Conservation (phyloP, 2,888 invertebrate species). For the Caenorhabditis doughertyi region DNA sequence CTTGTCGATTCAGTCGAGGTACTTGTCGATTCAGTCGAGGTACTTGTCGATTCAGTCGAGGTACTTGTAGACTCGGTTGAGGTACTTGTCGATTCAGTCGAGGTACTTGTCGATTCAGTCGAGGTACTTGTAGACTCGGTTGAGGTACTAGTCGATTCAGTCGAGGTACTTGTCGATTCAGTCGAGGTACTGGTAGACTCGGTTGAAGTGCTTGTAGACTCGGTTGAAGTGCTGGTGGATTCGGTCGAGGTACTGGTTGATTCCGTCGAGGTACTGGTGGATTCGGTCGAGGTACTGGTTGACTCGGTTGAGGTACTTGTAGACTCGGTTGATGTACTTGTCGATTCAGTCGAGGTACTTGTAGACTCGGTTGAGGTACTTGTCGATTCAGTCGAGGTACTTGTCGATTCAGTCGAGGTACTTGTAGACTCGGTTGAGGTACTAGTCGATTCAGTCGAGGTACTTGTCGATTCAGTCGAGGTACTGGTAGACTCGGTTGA, state of each 20-base stretch:
- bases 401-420: constrained; percentile 13
- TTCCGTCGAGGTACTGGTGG: background rate
- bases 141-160: constrained; percentile 20
- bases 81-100: constrained; percentile 22
- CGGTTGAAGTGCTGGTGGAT: constrained; percentile 7
- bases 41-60: constrained; percentile 28
- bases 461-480: constrained; percentile 9
- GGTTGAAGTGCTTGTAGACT: constrained; percentile 10
- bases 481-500: constrained; percentile 15
- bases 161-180: constrained; percentile 16
- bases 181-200: constrained; percentile 27
- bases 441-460: constrained; percentile 30
- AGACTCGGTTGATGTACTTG: constrained; percentile 24
- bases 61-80: constrained; percentile 38
- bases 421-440: constrained; percentile 22
- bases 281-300: constrained; percentile 15
- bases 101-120: constrained; percentile 16
- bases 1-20: constrained; percentile 26
- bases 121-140: constrained; percentile 30
- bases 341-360: constrained; percentile 29
- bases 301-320: constrained; percentile 25
- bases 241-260: constrained; percentile 1
- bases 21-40: constrained; percentile 27
- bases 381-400: constrained; percentile 15
- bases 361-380: constrained; percentile 31